Base-by-base conservation (phyloP, 2,797 vertebrate species). In the Spinus pinus region DNA sequence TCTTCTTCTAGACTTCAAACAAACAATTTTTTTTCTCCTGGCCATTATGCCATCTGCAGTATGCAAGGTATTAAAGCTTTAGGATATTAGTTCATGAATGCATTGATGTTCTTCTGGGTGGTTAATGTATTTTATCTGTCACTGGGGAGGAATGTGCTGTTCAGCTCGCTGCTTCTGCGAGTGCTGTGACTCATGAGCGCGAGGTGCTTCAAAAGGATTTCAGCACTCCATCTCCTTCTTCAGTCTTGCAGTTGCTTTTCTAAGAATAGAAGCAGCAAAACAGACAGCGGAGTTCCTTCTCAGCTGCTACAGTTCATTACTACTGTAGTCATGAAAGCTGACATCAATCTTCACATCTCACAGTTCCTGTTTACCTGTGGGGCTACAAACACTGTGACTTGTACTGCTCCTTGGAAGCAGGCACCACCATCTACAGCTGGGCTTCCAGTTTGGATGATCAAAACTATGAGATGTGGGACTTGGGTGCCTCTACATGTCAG, bases 61-160 rank as follows among this genome's bases (percentile, higher is more conserved):
- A 44, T 50, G 47, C 66, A 28, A 69, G 39, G 39, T 74, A 58
- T 88, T 74, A 47, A 69, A 81, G 28, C 87, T 62, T 82, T 70
- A 61, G 30, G 64, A 42, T 80, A 47, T 91, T 87, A 35, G 46
- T 74, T 85, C 60, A 31, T 44, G 54, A 82, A 49, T 49, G 57
- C 57, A 31, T 23, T 75, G 72, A 47, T 92, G 65, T 81, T 95
- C 57, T 67, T 65, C 69, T 88, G 91, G 31, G 61, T 91, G 49
- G 88, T 87, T 95, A 88, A 85, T 93, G 87, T 65, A 17, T 93
- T 94, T 95, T 80, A 46, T 91, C 50, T 87, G 81, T 94, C 90
- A 92, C 65, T 1, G 2, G 47, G 78, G 86, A 96, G 81, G 84
- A 92, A 82, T 86, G 69, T 85, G 69, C 90, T 87, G 31, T 71